Percentiles rank a stretch among this genome's conserved stretches.
These are phyloP conservation scores for Rhopilema esculentum DNA, from an alignment of 30 jellyfish, hydroid and myxozoan genomes.

Conservation along the genomic window DNA sequence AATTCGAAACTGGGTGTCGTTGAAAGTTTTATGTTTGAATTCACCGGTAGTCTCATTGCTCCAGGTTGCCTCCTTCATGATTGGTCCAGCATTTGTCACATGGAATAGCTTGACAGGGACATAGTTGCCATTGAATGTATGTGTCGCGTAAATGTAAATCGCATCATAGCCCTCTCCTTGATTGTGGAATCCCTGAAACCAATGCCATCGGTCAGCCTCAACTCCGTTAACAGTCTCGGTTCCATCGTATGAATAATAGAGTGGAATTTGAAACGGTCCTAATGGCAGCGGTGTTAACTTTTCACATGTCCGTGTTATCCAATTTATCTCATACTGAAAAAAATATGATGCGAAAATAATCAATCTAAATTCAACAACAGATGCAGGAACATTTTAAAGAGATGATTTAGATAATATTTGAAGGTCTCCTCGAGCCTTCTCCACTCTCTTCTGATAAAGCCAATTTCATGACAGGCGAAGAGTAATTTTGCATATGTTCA, in stretches of 20 bases:
- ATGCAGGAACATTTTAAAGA: too few relatives aligned
- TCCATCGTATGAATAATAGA: constrained; percentile 42
- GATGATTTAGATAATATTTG: too few relatives aligned
- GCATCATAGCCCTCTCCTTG: constrained; percentile 65
- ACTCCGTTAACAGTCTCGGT: constrained; percentile 67
- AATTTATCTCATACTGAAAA: constrained; percentile 58
- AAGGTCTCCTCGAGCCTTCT: too few relatives aligned
- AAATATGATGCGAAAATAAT: background rate
- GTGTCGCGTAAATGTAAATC: constrained; percentile 67
- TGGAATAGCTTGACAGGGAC: constrained; percentile 66
- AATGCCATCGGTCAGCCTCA: constrained; percentile 75
- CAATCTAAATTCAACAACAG: too few relatives aligned
- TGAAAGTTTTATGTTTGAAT: constrained; percentile 41
- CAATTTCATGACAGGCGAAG: too few relatives aligned
- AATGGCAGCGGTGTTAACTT: constrained; percentile 47
- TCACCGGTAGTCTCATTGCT: constrained; percentile 73
- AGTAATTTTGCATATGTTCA: too few relatives aligned
- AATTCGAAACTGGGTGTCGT: constrained; percentile 51
- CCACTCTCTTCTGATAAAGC: too few relatives aligned
- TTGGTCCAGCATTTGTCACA: constrained; percentile 46
- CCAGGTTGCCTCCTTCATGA: constrained; percentile 53
- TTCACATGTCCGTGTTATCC: constrained; percentile 55
- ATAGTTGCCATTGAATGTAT: constrained; percentile 47
- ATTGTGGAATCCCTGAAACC: constrained; percentile 63
- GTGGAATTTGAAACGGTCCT: constrained; percentile 68